Conservation (phyloP, 2,797 vertebrate species). For the Eremophila alpestris region DNA sequence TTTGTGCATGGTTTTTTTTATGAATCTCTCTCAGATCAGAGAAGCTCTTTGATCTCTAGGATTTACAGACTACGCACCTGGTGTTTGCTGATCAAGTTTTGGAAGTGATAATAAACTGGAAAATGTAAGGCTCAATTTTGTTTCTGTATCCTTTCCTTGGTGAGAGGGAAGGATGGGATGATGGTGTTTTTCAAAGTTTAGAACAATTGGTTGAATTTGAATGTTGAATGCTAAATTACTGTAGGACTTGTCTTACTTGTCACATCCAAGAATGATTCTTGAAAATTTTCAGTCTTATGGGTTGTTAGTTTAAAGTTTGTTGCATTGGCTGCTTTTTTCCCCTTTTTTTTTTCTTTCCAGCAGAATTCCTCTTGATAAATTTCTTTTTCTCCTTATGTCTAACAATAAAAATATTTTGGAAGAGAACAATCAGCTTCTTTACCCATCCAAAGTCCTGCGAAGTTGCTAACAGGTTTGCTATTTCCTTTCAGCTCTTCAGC, state of each 20-base stretch:
- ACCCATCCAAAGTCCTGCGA: neutral
- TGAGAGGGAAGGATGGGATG: neutral
- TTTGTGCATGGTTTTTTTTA: neutral
- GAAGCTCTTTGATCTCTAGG: neutral
- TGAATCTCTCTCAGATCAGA: neutral
- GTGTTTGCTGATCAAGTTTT: neutral
- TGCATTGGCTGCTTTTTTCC: accelerated
- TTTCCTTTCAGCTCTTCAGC: neutral
- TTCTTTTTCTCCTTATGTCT: neutral
- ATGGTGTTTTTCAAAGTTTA: neutral
- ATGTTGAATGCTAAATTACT: neutral
- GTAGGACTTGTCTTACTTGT: neutral
- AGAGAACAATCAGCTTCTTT: neutral
- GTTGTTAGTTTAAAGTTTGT: neutral
- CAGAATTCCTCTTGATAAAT: neutral
- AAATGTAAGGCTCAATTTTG: neutral
- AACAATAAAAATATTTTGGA: neutral
- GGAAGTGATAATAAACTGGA: neutral
- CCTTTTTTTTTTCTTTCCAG: neutral
- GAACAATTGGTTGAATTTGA: neutral
- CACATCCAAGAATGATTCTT: neutral
- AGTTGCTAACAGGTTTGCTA: neutral
- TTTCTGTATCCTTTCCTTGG: neutral
- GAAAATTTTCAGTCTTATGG: neutral
- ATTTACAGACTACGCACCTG: neutral